Percentiles rank a stretch among this genome's conserved stretches.
phyloP scores from a whole-genome alignment of 2,113 vertebrate species.

The Rafetus swinhoei region DNA sequence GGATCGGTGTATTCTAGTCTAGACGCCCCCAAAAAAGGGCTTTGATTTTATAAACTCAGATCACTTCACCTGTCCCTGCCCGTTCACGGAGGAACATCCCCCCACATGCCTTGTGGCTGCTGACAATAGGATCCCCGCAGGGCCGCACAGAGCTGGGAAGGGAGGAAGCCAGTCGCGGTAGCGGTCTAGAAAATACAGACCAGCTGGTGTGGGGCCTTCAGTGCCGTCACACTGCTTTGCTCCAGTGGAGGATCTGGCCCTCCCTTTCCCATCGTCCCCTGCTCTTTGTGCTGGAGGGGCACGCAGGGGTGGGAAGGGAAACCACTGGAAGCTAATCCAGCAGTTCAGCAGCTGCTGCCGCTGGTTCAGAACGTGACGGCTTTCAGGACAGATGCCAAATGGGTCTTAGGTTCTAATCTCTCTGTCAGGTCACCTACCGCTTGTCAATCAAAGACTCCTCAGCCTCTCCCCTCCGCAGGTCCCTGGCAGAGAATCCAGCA shows the following conservation, averaged over 20 bases:
- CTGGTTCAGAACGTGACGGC: slow-evolving; percentile 27
- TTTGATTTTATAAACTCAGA: background rate
- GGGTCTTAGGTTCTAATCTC: slow-evolving; percentile 63
- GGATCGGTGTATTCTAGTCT: background rate
- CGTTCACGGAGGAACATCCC: background rate
- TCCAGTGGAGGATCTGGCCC: background rate
- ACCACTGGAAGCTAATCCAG: slow-evolving; percentile 59
- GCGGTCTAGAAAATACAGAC: background rate
- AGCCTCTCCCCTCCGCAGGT: background rate
- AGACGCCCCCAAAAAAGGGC: background rate
- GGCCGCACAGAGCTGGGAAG: background rate
- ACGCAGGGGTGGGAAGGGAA: background rate
- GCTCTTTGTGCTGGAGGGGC: accelerated
- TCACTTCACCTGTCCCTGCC: background rate
- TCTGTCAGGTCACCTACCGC: slow-evolving; percentile 62
- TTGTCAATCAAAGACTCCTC: slow-evolving; percentile 52
- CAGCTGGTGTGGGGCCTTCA: no score
- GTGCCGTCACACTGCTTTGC: no score
- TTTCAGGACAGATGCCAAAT: slow-evolving; percentile 62
- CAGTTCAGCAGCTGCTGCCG: slow-evolving; percentile 65
- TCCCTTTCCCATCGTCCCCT: background rate
- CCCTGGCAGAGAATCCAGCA: slow-evolving; percentile 6
- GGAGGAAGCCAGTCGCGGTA: background rate
- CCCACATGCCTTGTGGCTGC: background rate
- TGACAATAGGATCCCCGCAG: no score